Conservation (phyloP, 2,888 invertebrate genomes). For the Pristionchus exspectatus region DNA sequence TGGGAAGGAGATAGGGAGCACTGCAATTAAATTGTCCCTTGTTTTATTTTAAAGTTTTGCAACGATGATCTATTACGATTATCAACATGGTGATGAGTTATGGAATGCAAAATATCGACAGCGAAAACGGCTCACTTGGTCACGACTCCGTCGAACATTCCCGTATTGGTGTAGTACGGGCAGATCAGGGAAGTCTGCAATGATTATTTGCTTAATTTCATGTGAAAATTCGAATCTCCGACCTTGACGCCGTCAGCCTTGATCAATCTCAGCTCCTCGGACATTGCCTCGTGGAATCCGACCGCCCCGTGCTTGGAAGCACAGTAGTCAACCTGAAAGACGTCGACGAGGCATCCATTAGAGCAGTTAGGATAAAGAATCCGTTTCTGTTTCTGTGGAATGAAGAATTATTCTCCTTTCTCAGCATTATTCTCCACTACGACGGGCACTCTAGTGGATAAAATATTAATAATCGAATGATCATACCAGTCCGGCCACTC, state of each 20-base stretch:
- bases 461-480: neutral
- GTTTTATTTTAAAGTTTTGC: neutral
- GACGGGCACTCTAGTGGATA: neutral
- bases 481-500: constrained; percentile 81
- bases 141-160: constrained; percentile 94
- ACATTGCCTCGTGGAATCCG: constrained; percentile 92
- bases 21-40: constrained; percentile 56
- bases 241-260: constrained; percentile 52
- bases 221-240: neutral
- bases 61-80: too few relatives aligned
- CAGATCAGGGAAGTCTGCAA: constrained; percentile 89
- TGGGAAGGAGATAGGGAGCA: constrained; percentile 71
- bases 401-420: too few relatives aligned
- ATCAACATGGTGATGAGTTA: too few relatives aligned
- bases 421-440: too few relatives aligned
- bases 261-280: constrained; percentile 83
- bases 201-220: neutral
- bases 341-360: neutral
- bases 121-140: constrained; percentile 83
- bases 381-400: too few relatives aligned
- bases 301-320: constrained; percentile 94
- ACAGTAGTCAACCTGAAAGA: constrained; percentile 87
- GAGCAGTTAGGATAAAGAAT: too few relatives aligned
- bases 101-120: neutral
- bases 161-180: constrained; percentile 96